phyloP scores from a whole-genome alignment of 2,113 vertebrate genomes.

The Oreochromis aureus region DNA sequence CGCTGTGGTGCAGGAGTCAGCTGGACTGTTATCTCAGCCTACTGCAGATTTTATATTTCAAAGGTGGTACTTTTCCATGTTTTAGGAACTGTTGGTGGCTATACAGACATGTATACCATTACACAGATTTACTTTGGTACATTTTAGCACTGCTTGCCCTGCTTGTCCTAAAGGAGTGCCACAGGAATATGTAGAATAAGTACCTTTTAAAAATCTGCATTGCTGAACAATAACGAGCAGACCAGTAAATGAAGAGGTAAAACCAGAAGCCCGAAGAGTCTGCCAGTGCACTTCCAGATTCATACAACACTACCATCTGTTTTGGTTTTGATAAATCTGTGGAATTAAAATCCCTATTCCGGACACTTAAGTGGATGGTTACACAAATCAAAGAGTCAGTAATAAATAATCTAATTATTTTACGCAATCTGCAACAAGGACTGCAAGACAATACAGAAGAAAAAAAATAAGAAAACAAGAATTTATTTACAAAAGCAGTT shows the following conservation, averaged over 20 bases:
- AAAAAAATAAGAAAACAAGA: not conserved
- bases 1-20: not conserved
- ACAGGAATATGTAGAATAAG: fast-evolving
- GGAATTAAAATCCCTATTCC: not conserved
- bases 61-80: not conserved
- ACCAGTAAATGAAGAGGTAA: not conserved
- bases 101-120: too few species aligned
- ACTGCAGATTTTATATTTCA: not conserved
- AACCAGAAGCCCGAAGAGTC: not conserved
- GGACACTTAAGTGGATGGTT: fast-evolving
- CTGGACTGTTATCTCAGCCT: not conserved
- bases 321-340: not conserved
- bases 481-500: not conserved
- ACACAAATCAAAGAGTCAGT: not conserved
- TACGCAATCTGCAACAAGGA: not conserved
- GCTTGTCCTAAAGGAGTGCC: fast-evolving
- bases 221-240: not conserved
- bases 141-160: not conserved
- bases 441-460: not conserved
- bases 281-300: not conserved
- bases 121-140: not conserved
- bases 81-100: not conserved
- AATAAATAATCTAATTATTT: not conserved
- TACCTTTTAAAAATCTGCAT: fast-evolving
- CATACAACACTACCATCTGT: fast-evolving